A percentile compares a stretch with the other conserved stretches of the same genome.
These are phyloP conservation scores for Cygnus atratus DNA, from an alignment of 2,113 vertebrate species.

Conservation along the genomic window DNA sequence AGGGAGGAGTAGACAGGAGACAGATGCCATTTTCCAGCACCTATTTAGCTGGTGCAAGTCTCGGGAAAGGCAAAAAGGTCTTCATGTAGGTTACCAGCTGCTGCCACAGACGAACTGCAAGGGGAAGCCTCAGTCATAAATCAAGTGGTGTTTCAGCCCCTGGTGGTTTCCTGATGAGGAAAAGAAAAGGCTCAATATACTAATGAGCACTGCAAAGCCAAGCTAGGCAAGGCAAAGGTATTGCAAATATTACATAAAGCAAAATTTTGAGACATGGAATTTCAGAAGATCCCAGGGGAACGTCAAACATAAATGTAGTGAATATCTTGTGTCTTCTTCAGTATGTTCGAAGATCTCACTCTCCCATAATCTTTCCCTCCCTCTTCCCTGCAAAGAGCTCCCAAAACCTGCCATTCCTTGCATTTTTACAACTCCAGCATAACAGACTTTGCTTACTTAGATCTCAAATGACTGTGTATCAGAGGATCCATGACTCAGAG, in stretches of 20 bases:
- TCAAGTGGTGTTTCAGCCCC: not conserved
- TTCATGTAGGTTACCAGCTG: fast-evolving
- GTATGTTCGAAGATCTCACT: not conserved
- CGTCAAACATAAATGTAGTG: not conserved
- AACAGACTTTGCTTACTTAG: not conserved
- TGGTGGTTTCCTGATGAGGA: not conserved
- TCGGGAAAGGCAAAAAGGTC: not conserved
- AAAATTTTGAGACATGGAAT: not conserved
- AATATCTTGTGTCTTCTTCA: not conserved
- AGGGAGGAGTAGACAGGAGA: not conserved
- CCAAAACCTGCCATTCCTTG: not conserved
- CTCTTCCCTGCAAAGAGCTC: not conserved
- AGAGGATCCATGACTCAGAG: not conserved
- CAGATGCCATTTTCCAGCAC: not conserved
- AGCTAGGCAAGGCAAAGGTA: not conserved
- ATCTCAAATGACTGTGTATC: not conserved
- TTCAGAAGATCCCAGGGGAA: not conserved
- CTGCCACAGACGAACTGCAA: not conserved
- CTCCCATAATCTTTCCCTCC: not conserved
- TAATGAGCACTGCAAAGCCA: not conserved
- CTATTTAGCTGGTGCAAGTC: not conserved
- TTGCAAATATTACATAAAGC: not conserved
- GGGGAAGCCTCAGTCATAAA: not conserved
- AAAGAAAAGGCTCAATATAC: not conserved
- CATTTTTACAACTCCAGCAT: not conserved